Conservation (phyloP, 2,888 invertebrate species). For the Drosophila demipolita region DNA sequence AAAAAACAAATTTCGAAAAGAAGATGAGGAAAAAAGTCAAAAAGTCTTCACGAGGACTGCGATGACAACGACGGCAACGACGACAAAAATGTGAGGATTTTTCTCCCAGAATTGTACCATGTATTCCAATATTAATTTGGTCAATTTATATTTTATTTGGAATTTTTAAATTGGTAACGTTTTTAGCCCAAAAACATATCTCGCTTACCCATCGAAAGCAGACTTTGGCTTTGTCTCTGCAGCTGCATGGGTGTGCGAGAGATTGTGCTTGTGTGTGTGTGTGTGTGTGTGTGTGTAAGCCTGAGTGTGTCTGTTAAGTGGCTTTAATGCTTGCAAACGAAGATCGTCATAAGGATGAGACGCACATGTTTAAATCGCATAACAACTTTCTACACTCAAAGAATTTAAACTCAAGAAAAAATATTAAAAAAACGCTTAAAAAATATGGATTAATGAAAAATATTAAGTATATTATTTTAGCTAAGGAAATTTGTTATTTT, state of each 20-base stretch:
- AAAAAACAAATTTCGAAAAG: conserved; percentile 16
- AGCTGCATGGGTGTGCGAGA: background rate
- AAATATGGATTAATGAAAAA: background rate
- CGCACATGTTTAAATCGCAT: conserved; percentile 6
- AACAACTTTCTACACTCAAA: conserved; percentile 23
- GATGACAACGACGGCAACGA: conserved; percentile 35
- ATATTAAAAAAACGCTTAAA: background rate
- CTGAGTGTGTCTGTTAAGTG: conserved; percentile 68
- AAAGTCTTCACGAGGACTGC: conserved; percentile 19
- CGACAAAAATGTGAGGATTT: conserved; percentile 80
- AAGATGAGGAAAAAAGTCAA: conserved; percentile 18
- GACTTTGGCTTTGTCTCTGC: conserved; percentile 34
- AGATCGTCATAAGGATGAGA: conserved; percentile 64
- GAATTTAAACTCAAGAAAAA: background rate
- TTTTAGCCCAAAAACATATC: conserved; percentile 70
- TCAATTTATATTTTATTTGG: conserved; percentile 85
- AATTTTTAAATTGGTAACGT: conserved; percentile 85
- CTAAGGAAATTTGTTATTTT: background rate
- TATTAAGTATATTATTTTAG: background rate
- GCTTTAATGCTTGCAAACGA: conserved; percentile 64
- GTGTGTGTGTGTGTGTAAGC: conserved; percentile 21
- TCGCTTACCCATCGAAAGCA: conserved; percentile 66
- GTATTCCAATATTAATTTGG: conserved; percentile 84
- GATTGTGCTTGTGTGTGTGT: background rate
- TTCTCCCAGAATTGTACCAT: conserved; percentile 85